Conservation (phyloP, 2,113 vertebrate species). For the Meles meles region DNA sequence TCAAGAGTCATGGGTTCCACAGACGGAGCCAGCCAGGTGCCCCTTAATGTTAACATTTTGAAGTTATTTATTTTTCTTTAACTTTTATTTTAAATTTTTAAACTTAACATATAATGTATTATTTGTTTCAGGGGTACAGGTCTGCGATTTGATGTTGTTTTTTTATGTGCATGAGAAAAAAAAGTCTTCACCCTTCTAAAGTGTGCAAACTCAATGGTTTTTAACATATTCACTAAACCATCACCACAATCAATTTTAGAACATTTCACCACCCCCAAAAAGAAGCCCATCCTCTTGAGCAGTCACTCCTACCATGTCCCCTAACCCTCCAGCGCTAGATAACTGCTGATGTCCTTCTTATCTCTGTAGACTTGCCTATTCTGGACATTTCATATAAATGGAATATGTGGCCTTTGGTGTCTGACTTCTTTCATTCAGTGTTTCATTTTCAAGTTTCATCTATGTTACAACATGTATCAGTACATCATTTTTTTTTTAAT, state of each 20-base stretch:
- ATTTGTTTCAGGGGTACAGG: too few species aligned
- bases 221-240: background rate
- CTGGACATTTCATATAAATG: background rate
- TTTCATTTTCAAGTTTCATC: background rate
- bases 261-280: background rate
- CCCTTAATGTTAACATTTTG: background rate
- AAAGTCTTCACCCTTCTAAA: background rate
- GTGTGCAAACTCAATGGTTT: background rate
- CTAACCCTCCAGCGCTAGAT: too few species aligned
- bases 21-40: too few species aligned
- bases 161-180: too few species aligned
- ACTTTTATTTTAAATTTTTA: too few species aligned
- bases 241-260: background rate
- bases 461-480: background rate
- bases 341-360: background rate
- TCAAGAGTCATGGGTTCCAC: too few species aligned
- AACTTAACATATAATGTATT: too few species aligned
- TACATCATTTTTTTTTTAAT: background rate
- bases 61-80: too few species aligned
- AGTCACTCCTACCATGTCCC: too few species aligned
- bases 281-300: background rate
- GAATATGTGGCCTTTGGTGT: background rate
- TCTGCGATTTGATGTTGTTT: too few species aligned
- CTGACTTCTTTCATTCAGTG: background rate
- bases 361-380: background rate